Evolutionary conservation across 1,140 invertebrate genomes (phyloP), one percentile per base, ranked within the genome.

Genomic region (Manduca sexta): DNA sequence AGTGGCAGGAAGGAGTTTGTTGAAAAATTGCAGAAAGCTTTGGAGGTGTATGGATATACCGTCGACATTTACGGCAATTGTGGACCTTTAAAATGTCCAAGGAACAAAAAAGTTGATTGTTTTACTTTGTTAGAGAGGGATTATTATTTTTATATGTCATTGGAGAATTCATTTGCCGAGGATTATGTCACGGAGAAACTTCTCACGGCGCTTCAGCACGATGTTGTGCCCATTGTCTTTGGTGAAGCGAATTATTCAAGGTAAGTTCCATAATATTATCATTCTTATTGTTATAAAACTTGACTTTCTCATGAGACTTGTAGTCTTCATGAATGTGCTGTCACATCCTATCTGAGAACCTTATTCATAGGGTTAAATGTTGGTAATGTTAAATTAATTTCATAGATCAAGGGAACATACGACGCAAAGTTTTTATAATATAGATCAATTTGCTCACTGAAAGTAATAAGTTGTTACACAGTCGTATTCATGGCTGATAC

Each of bases 41-140:
- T 94, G 29, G 42, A 59, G 7, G 5, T 17, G 3, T 77, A 70
- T 51, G 59, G 60, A 1, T 60, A 68, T 21, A 62, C 46, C 3
- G 87, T 95, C 0, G 92, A 94, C 64, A 86, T 93, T 34, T 94
- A 89, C 62, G 94, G 94, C 10, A 52, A 38, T 0, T 95, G 93
- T 79, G 88, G 88, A 0, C 44, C 53, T 0, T 48, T 79, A 0
- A 57, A 59, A 2, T 89, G 88, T 58, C 59, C 71, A 0, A 58
- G 41, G 38, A 34, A 70, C n/a, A 3, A 46, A 2, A 44, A 59
- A 35, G 52, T 64, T 0, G 62, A 78, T 30, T 89, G 88, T 42
- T 81, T 87, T 49, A 44, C 51, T 0, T 62, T 79, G 16, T 52
- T 91, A 12, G 68, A 79, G 6, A 79, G 74, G 1, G 60, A 87